Base-by-base conservation (phyloP, 2,888 invertebrate species). In the Lepidocyrtoides sp. region DNA sequence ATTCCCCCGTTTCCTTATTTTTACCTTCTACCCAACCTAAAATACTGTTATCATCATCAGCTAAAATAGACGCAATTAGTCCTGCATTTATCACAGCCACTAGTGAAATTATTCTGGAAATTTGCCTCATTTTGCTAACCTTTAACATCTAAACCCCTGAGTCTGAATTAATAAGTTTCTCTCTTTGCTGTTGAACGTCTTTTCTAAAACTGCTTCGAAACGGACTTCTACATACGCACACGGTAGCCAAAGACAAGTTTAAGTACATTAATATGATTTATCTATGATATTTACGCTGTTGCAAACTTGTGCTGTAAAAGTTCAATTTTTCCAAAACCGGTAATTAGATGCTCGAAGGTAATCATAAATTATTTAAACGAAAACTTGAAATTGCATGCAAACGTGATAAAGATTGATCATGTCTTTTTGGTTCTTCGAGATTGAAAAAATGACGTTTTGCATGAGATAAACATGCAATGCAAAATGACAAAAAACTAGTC, bases 21-120 rank as follows among this genome's bases (percentile, higher is more conserved):
- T 36, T 82, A 0, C 82, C 82, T 23, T 48, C 23, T 14, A 69
- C 48, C 84, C 84, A 84, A 7, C 41, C 84, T 29, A 32, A 32
- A 32, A 2, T 4, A 14, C 14, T 14, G 10, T 41, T 10, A 17
- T 41, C 41, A 5, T 36, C 41, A 20, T 17, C 17, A 17, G 69
- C 69, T 41, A 36, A 36, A 36, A 1, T 14, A 41, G 0, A 7
- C 0, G 69, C 2, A 20, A 63, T 17, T 17, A 20, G 57, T 10
- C 17, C 17, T 0, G 20, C 17, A 57, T 57, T 57, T 57, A 57
- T 7, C 17, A 17, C 12, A 57, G n/a, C n/a, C n/a, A 57, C 2
- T 12, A 63, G 12, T 2, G 12, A 7, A 26, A 57, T 0, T 32
- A 20, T 69, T 41, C 1, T 7, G 17, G 26, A 20, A 1, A 20